These are phyloP conservation scores for Drosophila varians DNA, from an alignment of 1,140 invertebrate genomes.

Conservation along the genomic window DNA sequence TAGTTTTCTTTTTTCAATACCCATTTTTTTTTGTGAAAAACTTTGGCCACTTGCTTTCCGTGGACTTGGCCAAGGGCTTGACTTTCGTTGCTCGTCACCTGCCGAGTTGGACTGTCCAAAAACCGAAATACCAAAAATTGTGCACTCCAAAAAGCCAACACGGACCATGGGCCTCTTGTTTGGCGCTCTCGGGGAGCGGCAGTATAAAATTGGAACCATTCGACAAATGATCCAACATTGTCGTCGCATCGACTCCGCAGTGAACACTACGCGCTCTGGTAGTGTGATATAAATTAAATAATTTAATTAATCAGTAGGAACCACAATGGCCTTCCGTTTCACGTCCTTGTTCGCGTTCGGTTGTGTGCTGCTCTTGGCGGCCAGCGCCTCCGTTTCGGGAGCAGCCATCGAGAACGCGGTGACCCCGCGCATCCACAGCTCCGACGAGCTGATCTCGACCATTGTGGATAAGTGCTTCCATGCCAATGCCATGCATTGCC, in stretches of 20 bases:
- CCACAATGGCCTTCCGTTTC: slow-evolving; percentile 71
- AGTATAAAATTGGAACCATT: slow-evolving; percentile 79
- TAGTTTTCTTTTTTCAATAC: slow-evolving; percentile 22
- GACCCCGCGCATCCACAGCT: slow-evolving; percentile 85
- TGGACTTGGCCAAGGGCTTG: slow-evolving; percentile 39
- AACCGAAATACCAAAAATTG: slow-evolving; percentile 26
- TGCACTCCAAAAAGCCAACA: slow-evolving; percentile 62
- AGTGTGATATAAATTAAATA: slow-evolving; percentile 40
- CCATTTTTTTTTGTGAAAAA: slow-evolving; percentile 68
- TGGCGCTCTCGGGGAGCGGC: slow-evolving; percentile 70
- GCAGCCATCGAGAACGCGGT: slow-evolving; percentile 85
- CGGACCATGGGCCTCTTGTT: slow-evolving; percentile 15
- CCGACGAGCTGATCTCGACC: slow-evolving; percentile 88
- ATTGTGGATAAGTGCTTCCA: slow-evolving; percentile 89
- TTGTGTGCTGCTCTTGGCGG: slow-evolving; percentile 78
- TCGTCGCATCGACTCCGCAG: slow-evolving; percentile 75
- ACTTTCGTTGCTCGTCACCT: slow-evolving; percentile 63
- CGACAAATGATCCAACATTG: slow-evolving; percentile 81
- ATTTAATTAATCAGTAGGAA: slow-evolving; percentile 10
- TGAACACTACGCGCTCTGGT: slow-evolving; percentile 74
- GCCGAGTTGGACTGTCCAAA: slow-evolving; percentile 64
- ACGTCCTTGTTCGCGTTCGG: slow-evolving; percentile 76
- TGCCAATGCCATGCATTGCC: slow-evolving; percentile 87
- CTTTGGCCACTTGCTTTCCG: slow-evolving; percentile 62
- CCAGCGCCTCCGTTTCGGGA: slow-evolving; percentile 83